A percentile compares a stretch with the other conserved stretches of the same genome.
Conservation (phyloP, 2,888 invertebrate genomes). For the Serripes groenlandicus region DNA sequence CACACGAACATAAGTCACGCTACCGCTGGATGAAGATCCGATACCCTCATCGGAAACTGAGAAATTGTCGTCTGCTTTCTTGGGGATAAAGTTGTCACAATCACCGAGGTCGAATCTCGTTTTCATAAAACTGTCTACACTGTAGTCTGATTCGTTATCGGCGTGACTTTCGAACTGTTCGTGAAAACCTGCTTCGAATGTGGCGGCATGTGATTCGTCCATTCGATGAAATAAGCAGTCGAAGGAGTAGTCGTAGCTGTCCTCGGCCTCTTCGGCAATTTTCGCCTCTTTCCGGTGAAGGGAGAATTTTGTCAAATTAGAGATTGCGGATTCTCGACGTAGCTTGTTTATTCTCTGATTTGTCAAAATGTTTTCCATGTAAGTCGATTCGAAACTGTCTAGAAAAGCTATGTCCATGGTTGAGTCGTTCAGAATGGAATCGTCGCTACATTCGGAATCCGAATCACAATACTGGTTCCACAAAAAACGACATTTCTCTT, state of each 20-base stretch:
- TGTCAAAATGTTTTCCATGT: not conserved
- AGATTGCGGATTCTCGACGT: slow-evolving; percentile 25
- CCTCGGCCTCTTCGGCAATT: not conserved
- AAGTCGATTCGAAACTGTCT: not conserved
- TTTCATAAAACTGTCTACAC: slow-evolving; percentile 23
- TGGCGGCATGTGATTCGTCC: slow-evolving; percentile 11
- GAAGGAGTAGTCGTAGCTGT: slow-evolving; percentile 45
- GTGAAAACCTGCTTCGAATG: not conserved
- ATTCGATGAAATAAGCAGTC: slow-evolving; percentile 38
- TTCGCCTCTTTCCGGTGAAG: not conserved
- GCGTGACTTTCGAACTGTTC: not conserved
- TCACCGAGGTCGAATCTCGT: not conserved
- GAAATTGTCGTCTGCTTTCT: not conserved
- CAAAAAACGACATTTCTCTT: slow-evolving; percentile 40
- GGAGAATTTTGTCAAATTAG: slow-evolving; percentile 25
- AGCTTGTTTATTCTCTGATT: slow-evolving; percentile 19
- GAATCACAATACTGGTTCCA: slow-evolving; percentile 55
- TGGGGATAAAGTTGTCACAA: not conserved
- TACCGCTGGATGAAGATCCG: slow-evolving; percentile 23
- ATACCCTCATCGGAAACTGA: slow-evolving; percentile 26
- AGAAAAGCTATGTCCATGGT: slow-evolving; percentile 39
- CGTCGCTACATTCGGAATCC: slow-evolving; percentile 42
- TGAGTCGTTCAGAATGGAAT: slow-evolving; percentile 9
- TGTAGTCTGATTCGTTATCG: not conserved
- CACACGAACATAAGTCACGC: too few species aligned